Evolutionary conservation across 2,797 vertebrate species (phyloP).

Genomic region (Alcedo atthis): DNA sequence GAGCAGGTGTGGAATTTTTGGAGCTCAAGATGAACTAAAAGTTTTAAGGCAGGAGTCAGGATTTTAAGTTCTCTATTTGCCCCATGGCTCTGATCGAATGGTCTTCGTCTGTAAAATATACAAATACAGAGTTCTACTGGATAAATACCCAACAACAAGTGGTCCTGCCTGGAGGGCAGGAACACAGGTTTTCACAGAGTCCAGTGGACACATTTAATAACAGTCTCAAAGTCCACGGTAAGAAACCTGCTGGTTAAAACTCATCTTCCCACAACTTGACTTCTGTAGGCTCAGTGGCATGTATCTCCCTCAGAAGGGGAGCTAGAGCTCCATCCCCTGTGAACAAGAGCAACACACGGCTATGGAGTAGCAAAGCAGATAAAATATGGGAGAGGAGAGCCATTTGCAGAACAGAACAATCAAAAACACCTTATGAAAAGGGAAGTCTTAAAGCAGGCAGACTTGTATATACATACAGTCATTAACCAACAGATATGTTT

Average conservation of each 20-base stretch:
- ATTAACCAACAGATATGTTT: not conserved
- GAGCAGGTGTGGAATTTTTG: constrained; percentile 27
- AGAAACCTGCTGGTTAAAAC: not conserved
- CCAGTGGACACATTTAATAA: not conserved
- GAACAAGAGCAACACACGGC: not conserved
- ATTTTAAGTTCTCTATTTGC: constrained; percentile 55
- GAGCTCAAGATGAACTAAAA: constrained; percentile 5
- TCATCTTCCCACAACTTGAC: not conserved
- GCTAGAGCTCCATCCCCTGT: not conserved
- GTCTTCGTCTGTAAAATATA: not conserved
- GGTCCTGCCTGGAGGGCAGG: not conserved
- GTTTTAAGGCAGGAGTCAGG: constrained; percentile 68
- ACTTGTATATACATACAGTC: constrained; percentile 16
- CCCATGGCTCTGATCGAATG: constrained; percentile 40
- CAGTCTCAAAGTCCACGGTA: not conserved
- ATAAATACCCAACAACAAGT: not conserved
- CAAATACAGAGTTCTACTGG: not conserved
- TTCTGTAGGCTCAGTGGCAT: constrained; percentile 3
- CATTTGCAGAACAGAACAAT: not conserved
- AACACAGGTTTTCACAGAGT: not conserved
- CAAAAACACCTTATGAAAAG: not conserved
- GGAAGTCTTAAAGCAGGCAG: constrained; percentile 14
- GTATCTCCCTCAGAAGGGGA: not conserved
- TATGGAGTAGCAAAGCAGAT: not conserved
- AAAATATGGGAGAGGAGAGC: not conserved